Conservation (phyloP, 37 sponge, comb jelly and placozoan species). For the Oscarella lobularis region DNA sequence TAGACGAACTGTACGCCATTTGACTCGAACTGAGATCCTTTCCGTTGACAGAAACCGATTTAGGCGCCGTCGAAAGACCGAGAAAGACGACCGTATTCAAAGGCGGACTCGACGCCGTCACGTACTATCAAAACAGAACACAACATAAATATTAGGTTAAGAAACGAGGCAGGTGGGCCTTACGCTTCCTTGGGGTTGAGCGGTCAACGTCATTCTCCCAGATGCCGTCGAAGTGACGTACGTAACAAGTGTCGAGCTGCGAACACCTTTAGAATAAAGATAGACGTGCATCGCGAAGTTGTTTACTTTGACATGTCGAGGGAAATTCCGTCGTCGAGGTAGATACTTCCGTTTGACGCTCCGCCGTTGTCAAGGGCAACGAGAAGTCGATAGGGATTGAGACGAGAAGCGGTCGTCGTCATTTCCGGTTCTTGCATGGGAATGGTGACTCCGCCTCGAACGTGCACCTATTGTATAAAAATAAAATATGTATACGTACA, state of each 20-base stretch:
- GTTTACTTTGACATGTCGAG: not conserved
- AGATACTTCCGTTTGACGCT: slow-evolving; percentile 43
- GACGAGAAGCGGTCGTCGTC: slow-evolving; percentile 54
- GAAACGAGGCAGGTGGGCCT: not conserved
- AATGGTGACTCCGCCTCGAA: slow-evolving; percentile 42
- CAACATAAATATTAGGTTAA: no score
- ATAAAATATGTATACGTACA: no score
- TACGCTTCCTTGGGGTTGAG: not conserved
- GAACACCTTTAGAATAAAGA: not conserved
- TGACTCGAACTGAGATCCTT: not conserved
- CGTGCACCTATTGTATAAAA: slow-evolving; percentile 42
- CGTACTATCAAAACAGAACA: no score
- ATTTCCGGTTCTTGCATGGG: slow-evolving; percentile 39
- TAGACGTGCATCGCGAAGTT: not conserved
- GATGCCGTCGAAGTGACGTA: not conserved
- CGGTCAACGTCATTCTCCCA: not conserved
- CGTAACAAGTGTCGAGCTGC: not conserved
- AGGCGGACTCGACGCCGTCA: not conserved
- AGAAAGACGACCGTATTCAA: not conserved
- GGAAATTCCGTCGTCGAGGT: slow-evolving; percentile 66
- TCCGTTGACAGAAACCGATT: not conserved
- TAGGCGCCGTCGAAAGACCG: not conserved
- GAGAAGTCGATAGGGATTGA: slow-evolving; percentile 41
- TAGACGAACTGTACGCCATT: not conserved
- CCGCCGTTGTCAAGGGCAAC: slow-evolving; percentile 45